Conservation (phyloP, 2,888 invertebrate species). For the Brenthis daphne region DNA sequence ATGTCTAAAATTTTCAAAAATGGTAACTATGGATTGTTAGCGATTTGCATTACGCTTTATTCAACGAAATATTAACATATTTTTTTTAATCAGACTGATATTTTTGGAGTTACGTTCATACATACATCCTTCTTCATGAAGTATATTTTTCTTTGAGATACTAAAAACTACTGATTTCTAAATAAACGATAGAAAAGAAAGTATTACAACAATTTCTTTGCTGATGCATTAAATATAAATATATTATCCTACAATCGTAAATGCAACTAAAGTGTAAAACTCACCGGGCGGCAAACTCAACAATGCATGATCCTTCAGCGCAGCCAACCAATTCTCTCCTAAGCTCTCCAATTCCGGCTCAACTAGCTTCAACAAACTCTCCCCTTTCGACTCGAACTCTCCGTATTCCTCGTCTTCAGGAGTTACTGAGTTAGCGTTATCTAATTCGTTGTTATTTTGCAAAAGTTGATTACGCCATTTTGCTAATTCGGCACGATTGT, state of each 20-base stretch:
- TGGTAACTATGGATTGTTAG: no score
- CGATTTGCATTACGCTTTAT: no score
- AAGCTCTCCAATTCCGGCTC: slow-evolving; percentile 96
- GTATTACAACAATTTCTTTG: neutral
- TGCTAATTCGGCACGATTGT: slow-evolving; percentile 66
- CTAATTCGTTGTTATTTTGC: slow-evolving; percentile 64
- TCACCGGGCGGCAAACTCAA: slow-evolving; percentile 92
- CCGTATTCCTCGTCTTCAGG: slow-evolving; percentile 84
- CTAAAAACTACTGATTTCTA: no score
- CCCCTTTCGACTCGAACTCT: slow-evolving; percentile 89
- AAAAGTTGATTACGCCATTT: slow-evolving; percentile 69
- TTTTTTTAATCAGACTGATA: no score
- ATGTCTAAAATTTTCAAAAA: no score
- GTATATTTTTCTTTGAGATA: no score
- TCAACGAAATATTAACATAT: no score
- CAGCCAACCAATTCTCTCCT: slow-evolving; percentile 97
- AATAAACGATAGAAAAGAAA: no score
- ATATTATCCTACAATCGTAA: neutral
- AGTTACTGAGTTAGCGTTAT: slow-evolving; percentile 54
- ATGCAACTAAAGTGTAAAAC: slow-evolving; percentile 31
- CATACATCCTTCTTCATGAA: no score
- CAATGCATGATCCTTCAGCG: slow-evolving; percentile 96
- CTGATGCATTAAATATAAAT: neutral
- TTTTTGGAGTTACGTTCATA: neutral
- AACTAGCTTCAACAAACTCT: slow-evolving; percentile 93